Base-by-base conservation (phyloP, 1,140 invertebrate genomes). In the Megalopta genalis region DNA sequence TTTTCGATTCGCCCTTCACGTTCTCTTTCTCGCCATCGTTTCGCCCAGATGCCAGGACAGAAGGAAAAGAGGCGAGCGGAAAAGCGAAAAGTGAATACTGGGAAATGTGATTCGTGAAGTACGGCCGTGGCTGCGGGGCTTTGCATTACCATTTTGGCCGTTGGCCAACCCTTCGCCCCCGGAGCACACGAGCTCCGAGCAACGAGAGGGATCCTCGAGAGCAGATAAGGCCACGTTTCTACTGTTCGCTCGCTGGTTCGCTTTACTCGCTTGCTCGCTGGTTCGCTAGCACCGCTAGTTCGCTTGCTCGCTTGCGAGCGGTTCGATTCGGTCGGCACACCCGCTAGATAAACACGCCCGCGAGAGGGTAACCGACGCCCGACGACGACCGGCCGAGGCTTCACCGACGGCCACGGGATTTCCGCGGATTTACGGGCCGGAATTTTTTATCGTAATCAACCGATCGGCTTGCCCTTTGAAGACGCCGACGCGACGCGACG, bases 111-210 rank as follows among this genome's bases (percentile, higher is more conserved):
- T 87, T 89, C 87, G 87, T 72, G 77, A 86, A 82, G 77, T 71
- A 70, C 62, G 77, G 54, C 66, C 32, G 71, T 63, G 81, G 74
- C 74, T 63, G 66, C 62, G 73, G 72, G 82, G 81, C 75, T 85
- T 86, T 84, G 87, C 88, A 90, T 90, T 89, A 89, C 86, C 87
- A 89, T 89, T 89, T 88, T 90, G 88, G 88, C 87, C 54, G 62
- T 6, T 46, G 27, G 87, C 88, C 88, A 89, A 83, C 68, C 83
- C 57, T 69, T 73, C 67, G 60, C 80, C 78, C 46, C 84, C 12
- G n/a, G 84, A 85, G 46, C 85, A 77, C 85, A 77, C 54, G 42
- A 14, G 42, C 42, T n/a, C 10, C 42, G 42, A 46, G 42, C 42
- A 46, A 46, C 42, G 70, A 62, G 70, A 62, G 77, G 82, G 85